phyloP scores from a whole-genome alignment of 2,888 invertebrate species.

The Meliscaeva auricollis region DNA sequence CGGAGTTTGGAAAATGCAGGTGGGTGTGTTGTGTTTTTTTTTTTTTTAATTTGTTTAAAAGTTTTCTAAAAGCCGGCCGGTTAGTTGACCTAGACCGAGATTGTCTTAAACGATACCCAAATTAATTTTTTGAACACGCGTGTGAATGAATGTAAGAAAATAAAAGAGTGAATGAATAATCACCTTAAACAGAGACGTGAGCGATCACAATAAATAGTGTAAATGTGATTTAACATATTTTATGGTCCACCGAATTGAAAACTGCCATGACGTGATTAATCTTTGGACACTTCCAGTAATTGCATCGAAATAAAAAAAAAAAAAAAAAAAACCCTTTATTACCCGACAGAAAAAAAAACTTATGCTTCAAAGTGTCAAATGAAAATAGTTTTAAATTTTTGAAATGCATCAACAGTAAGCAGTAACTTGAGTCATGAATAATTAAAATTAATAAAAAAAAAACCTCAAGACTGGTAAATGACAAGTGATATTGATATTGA shows the following conservation, averaged over 20 bases:
- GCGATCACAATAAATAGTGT: neutral
- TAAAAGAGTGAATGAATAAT: slow-evolving; percentile 56
- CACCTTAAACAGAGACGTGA: slow-evolving; percentile 46
- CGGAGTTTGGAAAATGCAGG: slow-evolving; percentile 65
- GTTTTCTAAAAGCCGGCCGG: slow-evolving; percentile 47
- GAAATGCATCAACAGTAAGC: neutral
- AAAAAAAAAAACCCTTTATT: slow-evolving; percentile 20
- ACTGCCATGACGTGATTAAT: slow-evolving; percentile 37
- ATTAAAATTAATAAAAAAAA: slow-evolving; percentile 11
- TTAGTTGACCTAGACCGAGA: slow-evolving; percentile 73
- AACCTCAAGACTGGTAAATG: neutral
- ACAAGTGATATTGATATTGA: slow-evolving; percentile 26
- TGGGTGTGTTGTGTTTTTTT: slow-evolving; percentile 42
- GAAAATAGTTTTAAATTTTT: slow-evolving; percentile 1
- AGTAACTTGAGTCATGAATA: slow-evolving; percentile 36
- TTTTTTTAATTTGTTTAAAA: neutral
- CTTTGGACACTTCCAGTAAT: slow-evolving; percentile 18
- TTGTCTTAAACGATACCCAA: neutral
- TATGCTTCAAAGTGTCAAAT: slow-evolving; percentile 24
- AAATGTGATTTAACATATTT: slow-evolving; percentile 40
- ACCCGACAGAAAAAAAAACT: neutral
- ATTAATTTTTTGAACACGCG: slow-evolving; percentile 21
- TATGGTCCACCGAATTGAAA: neutral
- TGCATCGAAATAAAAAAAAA: slow-evolving; percentile 10
- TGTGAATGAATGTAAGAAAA: slow-evolving; percentile 31